Base-by-base conservation (phyloP, 2,113 vertebrate genomes). In the Neodon shergylaensis region DNA sequence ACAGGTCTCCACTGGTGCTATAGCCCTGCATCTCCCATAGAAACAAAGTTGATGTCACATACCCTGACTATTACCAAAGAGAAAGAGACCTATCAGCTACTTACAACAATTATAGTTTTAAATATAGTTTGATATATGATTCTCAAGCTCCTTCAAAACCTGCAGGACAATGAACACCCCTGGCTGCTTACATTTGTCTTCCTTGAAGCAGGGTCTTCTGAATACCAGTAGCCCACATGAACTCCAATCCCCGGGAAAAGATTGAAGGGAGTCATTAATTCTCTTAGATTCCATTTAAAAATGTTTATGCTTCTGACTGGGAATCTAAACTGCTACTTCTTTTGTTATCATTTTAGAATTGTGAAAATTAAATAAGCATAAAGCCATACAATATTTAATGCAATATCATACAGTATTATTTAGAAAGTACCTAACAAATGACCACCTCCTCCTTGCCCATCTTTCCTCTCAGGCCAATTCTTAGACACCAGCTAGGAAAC, bases 31-130 rank as follows among this genome's bases (percentile, higher is more conserved):
- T 14, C 36, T 63, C 21, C 65, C n/a, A 11, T 14, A 68, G 10
- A 85, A 95, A 72, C 0, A n/a, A 11, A 0, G 7, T 31, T 33
- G 19, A 73, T 90, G 91, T 54, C 16, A n/a, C 1, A 3, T 68
- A 81, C 4, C 52, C 31, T 47, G 63, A 54, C 79, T 77, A 21
- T 95, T 83, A 81, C 31, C 26, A n/a, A 74, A 33, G 9, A 79
- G 22, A 77, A 90, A 88, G 44, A 9, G 17, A 47, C 49, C 9
- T 22, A 36, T 33, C 70, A 4, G 4, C 4, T 54, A 65, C 36
- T 70, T 92, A 52, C 4, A 79, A 78, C 47, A 52, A 58, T 86
- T 72, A 86, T 68, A 86, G 72, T 65, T 78, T 78, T 58, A 58
- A 87, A 66, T 0, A 72, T 78, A 36, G 31, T 87, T 93, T 7